Evolutionary conservation across 2,888 invertebrate species (phyloP).

Genomic region (Bembecia ichneumoniformis): DNA sequence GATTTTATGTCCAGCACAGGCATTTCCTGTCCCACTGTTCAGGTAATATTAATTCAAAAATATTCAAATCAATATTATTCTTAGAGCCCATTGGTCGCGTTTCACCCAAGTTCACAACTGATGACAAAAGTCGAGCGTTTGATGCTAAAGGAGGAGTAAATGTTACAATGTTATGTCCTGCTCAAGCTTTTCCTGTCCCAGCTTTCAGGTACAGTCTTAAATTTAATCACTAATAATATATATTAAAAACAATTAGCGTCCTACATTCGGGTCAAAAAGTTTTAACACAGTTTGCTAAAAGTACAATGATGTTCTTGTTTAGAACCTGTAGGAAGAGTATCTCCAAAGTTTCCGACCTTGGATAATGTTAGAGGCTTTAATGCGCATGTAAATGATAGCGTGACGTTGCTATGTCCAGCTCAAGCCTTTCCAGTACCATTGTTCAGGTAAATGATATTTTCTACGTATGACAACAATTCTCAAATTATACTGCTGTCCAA

Average conservation of each 20-base stretch:
- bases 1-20: slow-evolving; percentile 81
- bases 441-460: slow-evolving; percentile 69
- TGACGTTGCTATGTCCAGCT: slow-evolving; percentile 78
- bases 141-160: slow-evolving; percentile 66
- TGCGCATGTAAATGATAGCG: slow-evolving; percentile 64
- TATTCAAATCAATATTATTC: slow-evolving; percentile 16
- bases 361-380: slow-evolving; percentile 75
- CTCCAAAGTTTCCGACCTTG: slow-evolving; percentile 81
- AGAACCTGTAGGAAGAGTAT: slow-evolving; percentile 75
- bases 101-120: slow-evolving; percentile 76
- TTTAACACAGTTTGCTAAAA: slow-evolving; percentile 1
- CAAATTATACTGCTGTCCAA: slow-evolving; percentile 78
- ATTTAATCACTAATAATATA: neutral
- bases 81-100: slow-evolving; percentile 79
- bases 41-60: slow-evolving; percentile 55
- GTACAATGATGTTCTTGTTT: slow-evolving; percentile 27
- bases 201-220: slow-evolving; percentile 68
- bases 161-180: slow-evolving; percentile 77
- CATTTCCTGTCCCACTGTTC: slow-evolving; percentile 81
- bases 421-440: slow-evolving; percentile 77
- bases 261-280: slow-evolving; percentile 73
- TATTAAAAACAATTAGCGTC: slow-evolving; percentile 38
- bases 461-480: slow-evolving; percentile 61
- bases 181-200: slow-evolving; percentile 82
- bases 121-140: slow-evolving; percentile 76